Conservation (phyloP, 2,888 invertebrate species). For the Ganaspis brasiliensis region DNA sequence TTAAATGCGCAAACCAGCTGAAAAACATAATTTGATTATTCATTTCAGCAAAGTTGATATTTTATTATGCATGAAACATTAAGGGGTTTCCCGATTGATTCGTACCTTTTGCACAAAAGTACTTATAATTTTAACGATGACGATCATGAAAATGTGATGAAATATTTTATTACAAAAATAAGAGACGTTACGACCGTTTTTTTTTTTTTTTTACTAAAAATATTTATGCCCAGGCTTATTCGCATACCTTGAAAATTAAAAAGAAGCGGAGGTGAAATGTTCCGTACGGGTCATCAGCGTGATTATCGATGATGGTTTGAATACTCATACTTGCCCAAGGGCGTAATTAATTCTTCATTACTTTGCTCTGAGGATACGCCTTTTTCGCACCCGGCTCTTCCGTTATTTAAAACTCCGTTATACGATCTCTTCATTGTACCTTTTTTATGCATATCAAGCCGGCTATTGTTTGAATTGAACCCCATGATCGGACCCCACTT, state of each 20-base stretch:
- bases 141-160: background rate
- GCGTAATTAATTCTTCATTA: slow-evolving; percentile 34
- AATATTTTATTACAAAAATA: background rate
- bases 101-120: background rate
- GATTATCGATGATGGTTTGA: slow-evolving; percentile 12
- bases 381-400: slow-evolving; percentile 36
- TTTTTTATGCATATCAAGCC: slow-evolving; percentile 30
- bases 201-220: too few species aligned
- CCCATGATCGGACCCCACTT: background rate
- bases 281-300: slow-evolving; percentile 15
- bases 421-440: slow-evolving; percentile 10
- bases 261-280: slow-evolving; percentile 26
- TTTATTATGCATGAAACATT: too few species aligned
- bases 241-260: slow-evolving; percentile 26
- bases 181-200: background rate
- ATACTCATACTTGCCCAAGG: slow-evolving; percentile 34
- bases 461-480: slow-evolving; percentile 15
- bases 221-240: slow-evolving; percentile 17
- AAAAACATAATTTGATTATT: too few species aligned
- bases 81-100: too few species aligned
- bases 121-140: background rate
- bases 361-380: slow-evolving; percentile 6
- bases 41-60: too few species aligned
- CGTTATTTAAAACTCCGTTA: slow-evolving; percentile 36
- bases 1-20: too few species aligned